Evolutionary conservation across 2,888 invertebrate species (phyloP).

Genomic region (Caenorhabditis becei): DNA sequence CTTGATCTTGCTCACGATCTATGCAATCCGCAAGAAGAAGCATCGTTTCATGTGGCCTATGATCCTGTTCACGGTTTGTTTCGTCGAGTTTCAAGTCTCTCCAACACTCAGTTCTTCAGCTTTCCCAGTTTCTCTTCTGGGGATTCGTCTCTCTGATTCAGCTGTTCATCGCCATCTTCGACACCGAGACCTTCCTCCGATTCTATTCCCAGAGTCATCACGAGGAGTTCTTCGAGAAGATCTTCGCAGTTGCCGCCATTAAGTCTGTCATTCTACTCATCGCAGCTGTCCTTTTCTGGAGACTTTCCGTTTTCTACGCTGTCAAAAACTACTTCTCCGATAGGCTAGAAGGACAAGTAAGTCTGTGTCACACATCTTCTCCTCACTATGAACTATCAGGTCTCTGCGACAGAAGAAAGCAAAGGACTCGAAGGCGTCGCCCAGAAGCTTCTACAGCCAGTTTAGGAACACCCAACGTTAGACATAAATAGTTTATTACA

Average conservation of each 20-base stretch:
- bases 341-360: slow-evolving; percentile 48
- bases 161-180: slow-evolving; percentile 65
- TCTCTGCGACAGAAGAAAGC: slow-evolving; percentile 48
- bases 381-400: slow-evolving; percentile 12
- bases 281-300: slow-evolving; percentile 63
- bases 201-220: slow-evolving; percentile 71
- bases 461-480: slow-evolving; percentile 33
- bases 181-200: slow-evolving; percentile 64
- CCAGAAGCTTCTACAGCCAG: slow-evolving; percentile 63
- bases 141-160: slow-evolving; percentile 58
- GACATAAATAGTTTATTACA: slow-evolving; percentile 19
- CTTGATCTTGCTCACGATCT: slow-evolving; percentile 65
- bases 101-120: slow-evolving; percentile 43
- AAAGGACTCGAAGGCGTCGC: slow-evolving; percentile 50
- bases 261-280: slow-evolving; percentile 58
- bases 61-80: slow-evolving; percentile 59
- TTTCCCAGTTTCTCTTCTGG: slow-evolving; percentile 63
- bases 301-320: slow-evolving; percentile 61
- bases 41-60: slow-evolving; percentile 73
- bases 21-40: slow-evolving; percentile 66
- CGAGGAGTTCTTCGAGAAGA: slow-evolving; percentile 62
- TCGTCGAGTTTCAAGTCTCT: no score
- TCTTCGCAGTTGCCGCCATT: slow-evolving; percentile 48
- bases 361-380: background rate
- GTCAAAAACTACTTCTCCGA: slow-evolving; percentile 59